These are phyloP conservation scores for Oreochromis tanganicae DNA, from an alignment of 2,113 vertebrate species.

Conservation along the genomic window DNA sequence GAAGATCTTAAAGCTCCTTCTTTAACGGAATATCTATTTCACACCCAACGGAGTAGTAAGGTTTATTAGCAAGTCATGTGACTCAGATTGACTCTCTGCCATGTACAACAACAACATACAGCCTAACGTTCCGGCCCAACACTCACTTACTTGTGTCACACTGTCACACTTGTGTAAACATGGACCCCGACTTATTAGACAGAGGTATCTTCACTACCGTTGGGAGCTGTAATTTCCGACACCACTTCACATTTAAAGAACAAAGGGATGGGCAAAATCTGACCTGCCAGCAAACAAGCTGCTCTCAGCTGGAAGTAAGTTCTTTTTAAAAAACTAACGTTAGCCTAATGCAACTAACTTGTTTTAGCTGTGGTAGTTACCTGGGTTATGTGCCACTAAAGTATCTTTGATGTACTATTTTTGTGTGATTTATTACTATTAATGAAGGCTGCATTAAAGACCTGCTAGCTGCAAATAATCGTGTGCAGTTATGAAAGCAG, in stretches of 20 bases:
- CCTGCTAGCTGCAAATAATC: not conserved
- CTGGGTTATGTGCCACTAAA: not conserved
- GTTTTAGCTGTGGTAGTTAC: not conserved
- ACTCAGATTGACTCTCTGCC: no score
- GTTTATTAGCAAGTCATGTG: not conserved
- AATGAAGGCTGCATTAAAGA: accelerated
- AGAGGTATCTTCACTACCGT: not conserved
- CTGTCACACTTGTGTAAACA: not conserved
- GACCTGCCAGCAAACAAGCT: not conserved
- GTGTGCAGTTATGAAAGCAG: not conserved
- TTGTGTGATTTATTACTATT: not conserved
- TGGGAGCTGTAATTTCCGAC: accelerated
- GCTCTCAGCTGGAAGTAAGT: not conserved
- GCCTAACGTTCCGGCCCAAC: not conserved
- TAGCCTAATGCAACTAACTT: not conserved
- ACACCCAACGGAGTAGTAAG: accelerated
- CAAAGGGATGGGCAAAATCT: not conserved
- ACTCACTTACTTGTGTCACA: not conserved
- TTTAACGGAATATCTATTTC: not conserved
- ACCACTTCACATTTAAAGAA: not conserved
- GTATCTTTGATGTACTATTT: not conserved
- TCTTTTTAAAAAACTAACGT: accelerated
- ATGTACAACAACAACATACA: not conserved
- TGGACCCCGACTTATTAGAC: not conserved
- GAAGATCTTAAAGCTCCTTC: not conserved